These are phyloP conservation scores for Acomys russatus DNA, from an alignment of 2,797 vertebrate genomes.

Conservation along the genomic window DNA sequence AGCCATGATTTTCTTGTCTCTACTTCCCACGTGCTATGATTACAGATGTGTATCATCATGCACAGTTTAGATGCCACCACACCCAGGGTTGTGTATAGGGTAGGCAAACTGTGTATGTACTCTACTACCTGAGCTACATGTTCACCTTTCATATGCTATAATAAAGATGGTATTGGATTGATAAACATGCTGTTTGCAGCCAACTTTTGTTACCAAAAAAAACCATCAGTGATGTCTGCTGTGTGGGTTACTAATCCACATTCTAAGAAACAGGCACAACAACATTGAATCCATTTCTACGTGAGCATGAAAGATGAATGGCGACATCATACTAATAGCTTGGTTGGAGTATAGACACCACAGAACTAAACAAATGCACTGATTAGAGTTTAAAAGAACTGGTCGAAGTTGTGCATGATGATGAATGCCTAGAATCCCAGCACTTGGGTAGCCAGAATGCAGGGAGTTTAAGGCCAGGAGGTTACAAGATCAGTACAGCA, in stretches of 20 bases:
- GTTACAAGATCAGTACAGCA: not conserved
- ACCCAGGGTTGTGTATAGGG: not conserved
- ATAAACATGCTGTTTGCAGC: not conserved
- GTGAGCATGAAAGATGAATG: slow-evolving; percentile 9
- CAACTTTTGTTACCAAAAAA: slow-evolving; percentile 18
- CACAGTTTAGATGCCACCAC: not conserved
- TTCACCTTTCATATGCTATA: not conserved
- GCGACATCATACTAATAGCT: not conserved
- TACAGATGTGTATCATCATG: not conserved
- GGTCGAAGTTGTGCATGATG: not conserved
- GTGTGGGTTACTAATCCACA: not conserved
- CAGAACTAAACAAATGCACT: not conserved
- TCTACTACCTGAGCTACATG: not conserved
- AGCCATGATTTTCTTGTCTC: not conserved
- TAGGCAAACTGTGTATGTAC: not conserved
- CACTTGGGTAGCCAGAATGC: not conserved
- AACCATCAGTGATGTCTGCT: slow-evolving; percentile 32
- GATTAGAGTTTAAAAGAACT: slow-evolving; percentile 45
- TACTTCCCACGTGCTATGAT: not conserved
- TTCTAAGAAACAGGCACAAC: not conserved
- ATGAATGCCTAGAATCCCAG: not conserved
- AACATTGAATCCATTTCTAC: not conserved
- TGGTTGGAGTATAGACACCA: not conserved
- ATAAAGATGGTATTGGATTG: slow-evolving; percentile 39
- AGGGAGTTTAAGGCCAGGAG: not conserved